These are phyloP conservation scores for Colletes latitarsis DNA, from an alignment of 1,140 invertebrate genomes.

Conservation along the genomic window DNA sequence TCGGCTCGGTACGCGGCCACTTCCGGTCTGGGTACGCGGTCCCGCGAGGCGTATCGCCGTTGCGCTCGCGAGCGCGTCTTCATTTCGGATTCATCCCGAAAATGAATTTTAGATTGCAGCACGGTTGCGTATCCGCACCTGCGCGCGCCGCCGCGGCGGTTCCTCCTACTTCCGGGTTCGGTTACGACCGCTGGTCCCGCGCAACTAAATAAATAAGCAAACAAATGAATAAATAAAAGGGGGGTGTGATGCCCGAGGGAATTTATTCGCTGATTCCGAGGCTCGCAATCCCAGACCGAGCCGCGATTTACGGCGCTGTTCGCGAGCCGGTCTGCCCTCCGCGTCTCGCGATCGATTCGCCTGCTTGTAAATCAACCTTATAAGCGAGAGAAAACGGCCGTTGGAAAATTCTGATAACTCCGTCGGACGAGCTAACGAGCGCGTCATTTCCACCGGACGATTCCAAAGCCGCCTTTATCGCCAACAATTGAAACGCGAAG, in stretches of 20 bases:
- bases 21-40: constrained; percentile 23
- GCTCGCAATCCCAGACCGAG: constrained; percentile 26
- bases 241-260: constrained; percentile 1
- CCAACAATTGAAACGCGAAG: too few relatives aligned
- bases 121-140: constrained; percentile 38
- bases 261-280: constrained; percentile 53
- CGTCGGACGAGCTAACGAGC: constrained; percentile 10
- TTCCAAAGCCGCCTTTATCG: too few relatives aligned
- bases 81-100: constrained; percentile 59
- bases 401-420: constrained; percentile 39
- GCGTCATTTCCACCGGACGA: not conserved
- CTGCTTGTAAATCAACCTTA: constrained; percentile 10
- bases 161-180: constrained; percentile 35
- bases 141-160: constrained; percentile 11
- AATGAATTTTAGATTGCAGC: constrained; percentile 62
- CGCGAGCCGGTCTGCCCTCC: not conserved
- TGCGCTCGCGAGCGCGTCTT: not conserved
- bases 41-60: constrained; percentile 15
- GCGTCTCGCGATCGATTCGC: constrained; percentile 23
- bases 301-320: constrained; percentile 35
- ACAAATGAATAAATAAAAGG: constrained; percentile 61
- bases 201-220: constrained; percentile 60
- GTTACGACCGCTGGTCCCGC: constrained; percentile 7
- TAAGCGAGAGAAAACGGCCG: not conserved
- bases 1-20: constrained; percentile 4